phyloP scores from a whole-genome alignment of 1,140 invertebrate species.

The Drosophila punjabiensis region DNA sequence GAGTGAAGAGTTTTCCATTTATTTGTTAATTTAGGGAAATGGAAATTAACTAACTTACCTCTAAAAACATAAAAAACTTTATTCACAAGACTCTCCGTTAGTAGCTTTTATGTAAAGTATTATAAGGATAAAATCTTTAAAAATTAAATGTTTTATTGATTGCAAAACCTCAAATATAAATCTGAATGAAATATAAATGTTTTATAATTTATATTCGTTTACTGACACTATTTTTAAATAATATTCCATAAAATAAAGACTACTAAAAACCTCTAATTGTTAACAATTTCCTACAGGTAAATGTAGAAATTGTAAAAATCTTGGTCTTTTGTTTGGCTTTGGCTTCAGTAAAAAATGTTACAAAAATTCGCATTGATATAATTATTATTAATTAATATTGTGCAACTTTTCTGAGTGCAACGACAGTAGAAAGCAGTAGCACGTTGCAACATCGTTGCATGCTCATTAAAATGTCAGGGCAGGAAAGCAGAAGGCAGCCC shows the following conservation, averaged over 20 bases:
- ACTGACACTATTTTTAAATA: not conserved
- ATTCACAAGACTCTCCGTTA: not conserved
- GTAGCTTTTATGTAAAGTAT: not conserved
- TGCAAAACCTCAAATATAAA: not conserved
- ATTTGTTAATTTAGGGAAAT: not conserved
- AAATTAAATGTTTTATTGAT: not conserved
- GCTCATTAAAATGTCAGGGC: conserved; percentile 80
- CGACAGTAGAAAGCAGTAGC: conserved; percentile 16
- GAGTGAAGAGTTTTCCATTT: not conserved
- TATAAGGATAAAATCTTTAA: not conserved
- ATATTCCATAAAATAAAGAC: not conserved
- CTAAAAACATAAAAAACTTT: not conserved
- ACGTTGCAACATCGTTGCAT: conserved; percentile 76
- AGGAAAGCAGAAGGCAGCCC: conserved; percentile 49
- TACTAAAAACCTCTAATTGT: not conserved
- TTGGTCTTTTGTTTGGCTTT: not conserved
- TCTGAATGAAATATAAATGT: too few species aligned
- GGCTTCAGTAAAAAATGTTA: not conserved
- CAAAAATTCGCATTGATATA: not conserved
- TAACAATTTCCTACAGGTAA: not conserved
- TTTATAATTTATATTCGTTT: too few species aligned
- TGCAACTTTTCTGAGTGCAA: conserved; percentile 5
- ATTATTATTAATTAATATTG: not conserved
- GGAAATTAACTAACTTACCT: too few species aligned
- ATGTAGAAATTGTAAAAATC: not conserved